phyloP scores from a whole-genome alignment of 2,113 vertebrate genomes.

The Ahaetulla prasina region DNA sequence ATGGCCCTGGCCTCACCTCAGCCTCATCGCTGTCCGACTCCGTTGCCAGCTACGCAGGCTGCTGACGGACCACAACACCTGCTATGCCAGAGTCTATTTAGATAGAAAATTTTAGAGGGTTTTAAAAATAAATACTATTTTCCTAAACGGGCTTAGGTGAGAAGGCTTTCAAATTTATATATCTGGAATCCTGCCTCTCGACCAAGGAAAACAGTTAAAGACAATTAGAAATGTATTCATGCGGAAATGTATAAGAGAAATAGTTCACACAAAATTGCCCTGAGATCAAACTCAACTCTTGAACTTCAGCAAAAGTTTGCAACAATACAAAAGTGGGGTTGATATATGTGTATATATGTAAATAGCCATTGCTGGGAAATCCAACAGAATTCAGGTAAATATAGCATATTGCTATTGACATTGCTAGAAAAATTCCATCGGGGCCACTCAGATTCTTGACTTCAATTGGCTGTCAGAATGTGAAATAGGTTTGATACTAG shows the following conservation, averaged over 20 bases:
- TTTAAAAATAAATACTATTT: background rate
- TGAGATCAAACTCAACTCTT: background rate
- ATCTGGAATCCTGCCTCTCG: background rate
- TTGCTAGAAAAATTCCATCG: background rate
- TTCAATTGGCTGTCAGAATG: background rate
- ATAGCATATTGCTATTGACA: background rate
- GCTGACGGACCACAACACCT: too few species aligned
- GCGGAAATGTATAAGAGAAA: background rate
- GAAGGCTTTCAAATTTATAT: background rate
- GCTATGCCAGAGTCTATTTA: background rate
- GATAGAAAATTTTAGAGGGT: background rate
- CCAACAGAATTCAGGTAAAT: background rate
- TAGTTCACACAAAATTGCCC: background rate
- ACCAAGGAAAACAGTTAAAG: background rate
- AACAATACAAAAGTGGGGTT: background rate
- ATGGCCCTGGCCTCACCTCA: too few species aligned
- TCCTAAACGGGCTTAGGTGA: background rate
- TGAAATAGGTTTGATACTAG: background rate
- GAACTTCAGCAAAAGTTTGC: background rate
- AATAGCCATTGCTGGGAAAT: background rate
- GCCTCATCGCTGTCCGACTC: too few species aligned
- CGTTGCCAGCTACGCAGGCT: too few species aligned
- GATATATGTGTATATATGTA: background rate
- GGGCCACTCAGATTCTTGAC: background rate
- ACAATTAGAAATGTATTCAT: background rate